Base-by-base conservation (phyloP, 2,888 invertebrate species). In the Timema podura region DNA sequence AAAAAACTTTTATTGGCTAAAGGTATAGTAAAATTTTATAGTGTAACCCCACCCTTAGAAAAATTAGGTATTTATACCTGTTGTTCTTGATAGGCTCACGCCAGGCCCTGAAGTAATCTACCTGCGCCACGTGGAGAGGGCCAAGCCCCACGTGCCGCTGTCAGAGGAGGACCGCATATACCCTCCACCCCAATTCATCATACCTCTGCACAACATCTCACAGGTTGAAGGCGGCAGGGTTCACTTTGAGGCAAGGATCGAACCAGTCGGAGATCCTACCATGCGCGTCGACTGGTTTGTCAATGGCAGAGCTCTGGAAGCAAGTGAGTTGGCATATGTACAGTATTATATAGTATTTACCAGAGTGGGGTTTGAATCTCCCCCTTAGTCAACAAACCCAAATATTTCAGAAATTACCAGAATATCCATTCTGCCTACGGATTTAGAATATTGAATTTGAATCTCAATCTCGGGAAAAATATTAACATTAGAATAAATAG, bases 251-350 rank as follows among this genome's bases (percentile, higher is more conserved):
- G 97, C 96, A 80, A 91, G 96, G 82, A 93, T 98, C 83, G 93
- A 95, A 83, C 98, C 98, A 76, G 93, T 96, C 79, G 96, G 96
- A 76, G 98, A 98, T 83, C 96, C 97, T 74, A 92, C 91, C 67
- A 95, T 98, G 95, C 90, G 90, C 79, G 93, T 98, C 77, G 96
- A 97, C 84, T 98, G 97, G 97, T 94, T 90, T 80, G 89, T 92
- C 79, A 95, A 98, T 82, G 96, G 95, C 78, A 89, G 89, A 84
- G 91, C 93, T 79, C 87, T 98, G 78, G 90, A 91, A 87, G 95
- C 95, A 80, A 95, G 96, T 96, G 84, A 86, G 92, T 86, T 44
- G 44, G 10, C 57, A 30, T 30, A 30, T 30, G 3, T 30, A 30
- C 30, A 30, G 30, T 30, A 30, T 30, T 3, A 30, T 30, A 30